phyloP scores from a whole-genome alignment of 2,888 invertebrate species.

The Blastobasis adustella region DNA sequence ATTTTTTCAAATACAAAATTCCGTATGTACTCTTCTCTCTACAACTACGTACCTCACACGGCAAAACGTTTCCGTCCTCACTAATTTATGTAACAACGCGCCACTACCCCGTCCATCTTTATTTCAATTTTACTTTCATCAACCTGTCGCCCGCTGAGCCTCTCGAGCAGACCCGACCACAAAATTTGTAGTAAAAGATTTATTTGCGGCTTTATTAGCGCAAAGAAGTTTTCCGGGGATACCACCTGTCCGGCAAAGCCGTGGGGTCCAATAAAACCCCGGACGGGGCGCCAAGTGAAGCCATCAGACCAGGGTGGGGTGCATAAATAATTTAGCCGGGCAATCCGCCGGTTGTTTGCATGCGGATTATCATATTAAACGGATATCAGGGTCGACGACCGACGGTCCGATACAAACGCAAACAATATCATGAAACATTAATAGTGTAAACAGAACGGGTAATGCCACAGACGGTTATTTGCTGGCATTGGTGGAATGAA shows the following conservation, averaged over 20 bases:
- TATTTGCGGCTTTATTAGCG: constrained; percentile 26
- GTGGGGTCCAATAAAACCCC: constrained; percentile 55
- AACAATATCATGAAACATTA: constrained; percentile 67
- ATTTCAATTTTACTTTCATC: too few relatives aligned
- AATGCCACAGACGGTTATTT: not conserved
- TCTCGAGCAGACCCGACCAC: too few relatives aligned
- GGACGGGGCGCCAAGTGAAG: constrained; percentile 48
- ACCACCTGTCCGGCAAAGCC: constrained; percentile 41
- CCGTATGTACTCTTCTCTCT: too few relatives aligned
- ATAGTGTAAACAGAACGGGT: constrained; percentile 44
- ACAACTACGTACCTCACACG: too few relatives aligned
- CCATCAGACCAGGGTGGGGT: constrained; percentile 52
- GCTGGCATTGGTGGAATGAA: too few relatives aligned
- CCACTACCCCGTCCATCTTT: too few relatives aligned
- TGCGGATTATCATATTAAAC: constrained; percentile 74
- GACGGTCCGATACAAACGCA: constrained; percentile 54
- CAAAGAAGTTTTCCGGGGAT: constrained; percentile 33
- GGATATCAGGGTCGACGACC: constrained; percentile 62
- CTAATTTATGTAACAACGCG: too few relatives aligned
- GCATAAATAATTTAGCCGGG: constrained; percentile 71
- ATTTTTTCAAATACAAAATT: too few relatives aligned
- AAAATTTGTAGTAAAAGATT: constrained; percentile 29
- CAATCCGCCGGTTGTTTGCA: constrained; percentile 71
- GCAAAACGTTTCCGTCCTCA: too few relatives aligned
- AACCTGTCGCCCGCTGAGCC: too few relatives aligned